These are phyloP conservation scores for Acropternis orthonyx DNA, from an alignment of 2,797 vertebrate species.

Conservation along the genomic window DNA sequence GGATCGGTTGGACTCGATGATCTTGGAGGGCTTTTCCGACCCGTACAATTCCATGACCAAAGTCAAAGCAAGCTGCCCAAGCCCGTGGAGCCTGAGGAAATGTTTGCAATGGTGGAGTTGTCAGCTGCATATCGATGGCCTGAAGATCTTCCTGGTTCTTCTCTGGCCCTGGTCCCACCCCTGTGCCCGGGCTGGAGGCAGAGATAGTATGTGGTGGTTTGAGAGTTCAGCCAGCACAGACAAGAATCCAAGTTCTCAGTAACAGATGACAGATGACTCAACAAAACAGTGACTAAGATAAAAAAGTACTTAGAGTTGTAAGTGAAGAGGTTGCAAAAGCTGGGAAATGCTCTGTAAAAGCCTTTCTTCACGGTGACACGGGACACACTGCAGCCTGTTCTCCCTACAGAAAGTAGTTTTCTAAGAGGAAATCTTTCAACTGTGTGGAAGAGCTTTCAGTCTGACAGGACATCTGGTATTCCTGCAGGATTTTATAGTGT, in stretches of 20 bases:
- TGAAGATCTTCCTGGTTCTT: background rate
- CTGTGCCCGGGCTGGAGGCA: background rate
- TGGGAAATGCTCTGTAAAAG: background rate
- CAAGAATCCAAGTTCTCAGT: background rate
- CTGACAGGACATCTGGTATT: background rate
- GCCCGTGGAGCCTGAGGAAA: background rate
- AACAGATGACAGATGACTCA: background rate
- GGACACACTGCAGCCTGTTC: background rate
- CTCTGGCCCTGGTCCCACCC: background rate
- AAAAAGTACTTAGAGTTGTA: background rate
- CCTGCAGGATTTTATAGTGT: background rate
- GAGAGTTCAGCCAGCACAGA: background rate
- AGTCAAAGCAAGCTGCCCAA: background rate
- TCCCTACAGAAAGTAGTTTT: background rate
- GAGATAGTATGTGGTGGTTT: background rate
- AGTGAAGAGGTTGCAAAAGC: background rate
- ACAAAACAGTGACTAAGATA: background rate
- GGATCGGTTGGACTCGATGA: accelerated
- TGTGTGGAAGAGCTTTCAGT: background rate
- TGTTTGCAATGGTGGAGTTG: background rate
- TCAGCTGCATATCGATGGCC: background rate
- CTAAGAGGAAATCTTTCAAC: background rate
- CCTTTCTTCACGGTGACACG: background rate
- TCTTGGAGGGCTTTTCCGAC: background rate
- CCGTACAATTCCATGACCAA: background rate